phyloP scores from a whole-genome alignment of 2,113 vertebrate species.

The Semnopithecus entellus region DNA sequence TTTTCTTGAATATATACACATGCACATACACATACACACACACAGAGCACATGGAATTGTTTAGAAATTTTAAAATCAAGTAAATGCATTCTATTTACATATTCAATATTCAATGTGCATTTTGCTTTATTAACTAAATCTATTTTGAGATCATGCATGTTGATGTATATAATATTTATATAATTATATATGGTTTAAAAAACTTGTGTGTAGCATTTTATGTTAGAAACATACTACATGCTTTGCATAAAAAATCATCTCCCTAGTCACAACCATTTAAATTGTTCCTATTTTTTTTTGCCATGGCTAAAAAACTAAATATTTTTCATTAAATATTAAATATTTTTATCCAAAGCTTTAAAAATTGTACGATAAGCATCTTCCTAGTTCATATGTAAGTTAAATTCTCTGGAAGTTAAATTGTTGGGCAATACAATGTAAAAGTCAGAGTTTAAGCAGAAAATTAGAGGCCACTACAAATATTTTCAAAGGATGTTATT shows the following conservation, averaged over 20 bases:
- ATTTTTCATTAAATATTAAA: too few species aligned
- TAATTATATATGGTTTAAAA: neutral
- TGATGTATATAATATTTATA: neutral
- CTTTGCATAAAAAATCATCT: neutral
- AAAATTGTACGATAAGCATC: neutral
- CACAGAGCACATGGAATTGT: neutral
- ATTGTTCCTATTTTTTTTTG: neutral
- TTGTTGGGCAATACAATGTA: neutral
- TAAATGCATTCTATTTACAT: neutral
- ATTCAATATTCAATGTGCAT: neutral
- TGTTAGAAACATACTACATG: neutral
- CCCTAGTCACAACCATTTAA: neutral
- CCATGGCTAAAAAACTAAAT: neutral
- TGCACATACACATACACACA: neutral
- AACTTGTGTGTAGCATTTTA: neutral
- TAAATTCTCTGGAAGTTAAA: neutral
- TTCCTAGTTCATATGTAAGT: neutral
- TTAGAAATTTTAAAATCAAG: neutral
- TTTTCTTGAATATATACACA: too few species aligned
- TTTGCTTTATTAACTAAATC: neutral
- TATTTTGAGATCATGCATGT: neutral
- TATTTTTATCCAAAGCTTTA: neutral
- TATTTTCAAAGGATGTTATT: neutral
- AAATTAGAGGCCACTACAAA: neutral
- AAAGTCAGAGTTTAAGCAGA: neutral